These are phyloP conservation scores for Tautogolabrus adspersus DNA, from an alignment of 2,113 vertebrate genomes.

Conservation along the genomic window DNA sequence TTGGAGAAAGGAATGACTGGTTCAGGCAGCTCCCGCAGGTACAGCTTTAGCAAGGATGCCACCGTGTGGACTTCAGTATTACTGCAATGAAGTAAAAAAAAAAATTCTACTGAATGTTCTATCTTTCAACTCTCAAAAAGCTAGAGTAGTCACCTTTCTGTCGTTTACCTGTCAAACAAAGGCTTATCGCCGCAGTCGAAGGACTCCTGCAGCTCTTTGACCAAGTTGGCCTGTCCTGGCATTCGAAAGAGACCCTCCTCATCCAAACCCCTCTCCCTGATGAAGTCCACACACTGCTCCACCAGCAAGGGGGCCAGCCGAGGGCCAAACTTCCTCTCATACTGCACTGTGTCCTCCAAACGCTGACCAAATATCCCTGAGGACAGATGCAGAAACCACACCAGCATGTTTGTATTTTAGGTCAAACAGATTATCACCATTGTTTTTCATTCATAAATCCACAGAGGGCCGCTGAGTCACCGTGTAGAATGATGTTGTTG, in stretches of 20 bases:
- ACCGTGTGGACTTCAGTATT: slow-evolving; percentile 97
- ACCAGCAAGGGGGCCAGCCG: slow-evolving; percentile 92
- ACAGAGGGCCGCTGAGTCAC: no score
- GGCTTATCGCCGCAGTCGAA: slow-evolving; percentile 97
- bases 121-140: not conserved
- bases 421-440: no score
- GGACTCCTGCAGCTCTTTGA: slow-evolving; percentile 94
- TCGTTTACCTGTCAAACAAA: slow-evolving; percentile 90
- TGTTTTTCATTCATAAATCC: not conserved
- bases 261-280: slow-evolving; percentile 89
- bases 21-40: slow-evolving; percentile 95
- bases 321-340: slow-evolving; percentile 89
- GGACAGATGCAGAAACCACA: not conserved
- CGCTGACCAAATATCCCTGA: slow-evolving; percentile 95
- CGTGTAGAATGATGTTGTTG: no score
- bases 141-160: no score
- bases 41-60: slow-evolving; percentile 95
- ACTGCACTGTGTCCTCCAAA: slow-evolving; percentile 92
- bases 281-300: slow-evolving; percentile 97
- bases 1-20: slow-evolving; percentile 95
- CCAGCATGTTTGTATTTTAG: not conserved
- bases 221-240: slow-evolving; percentile 95
- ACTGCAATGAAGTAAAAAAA: slow-evolving; percentile 75
- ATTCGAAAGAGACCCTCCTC: slow-evolving; percentile 96
- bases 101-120: not conserved